These are phyloP conservation scores for Periophthalmodon schlosseri DNA, from an alignment of 2,113 vertebrate species.

Conservation along the genomic window DNA sequence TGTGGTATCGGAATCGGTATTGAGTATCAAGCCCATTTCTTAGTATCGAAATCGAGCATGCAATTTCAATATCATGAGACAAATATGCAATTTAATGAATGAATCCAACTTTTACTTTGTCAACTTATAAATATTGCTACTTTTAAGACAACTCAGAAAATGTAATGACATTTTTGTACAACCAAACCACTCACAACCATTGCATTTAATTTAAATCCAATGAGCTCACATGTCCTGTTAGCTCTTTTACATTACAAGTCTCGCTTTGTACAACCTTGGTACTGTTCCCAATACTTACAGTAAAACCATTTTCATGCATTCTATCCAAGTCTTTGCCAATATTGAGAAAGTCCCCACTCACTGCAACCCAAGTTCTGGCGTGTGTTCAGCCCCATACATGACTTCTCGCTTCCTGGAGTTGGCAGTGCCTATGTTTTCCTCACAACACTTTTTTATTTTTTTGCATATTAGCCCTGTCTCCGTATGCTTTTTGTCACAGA, in stretches of 20 bases:
- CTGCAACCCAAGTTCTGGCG: slow-evolving; percentile 43
- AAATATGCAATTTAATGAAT: too few species aligned
- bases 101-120: too few species aligned
- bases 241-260: background rate
- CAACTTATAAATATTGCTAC: background rate
- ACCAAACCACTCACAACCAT: background rate
- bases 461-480: slow-evolving; percentile 30
- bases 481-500: slow-evolving; percentile 44
- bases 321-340: slow-evolving; percentile 36
- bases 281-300: background rate
- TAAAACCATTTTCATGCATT: slow-evolving; percentile 24
- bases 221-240: background rate
- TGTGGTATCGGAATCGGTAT: too few species aligned
- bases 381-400: slow-evolving; percentile 40
- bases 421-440: slow-evolving; percentile 27
- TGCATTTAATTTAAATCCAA: background rate
- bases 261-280: background rate
- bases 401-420: slow-evolving; percentile 32
- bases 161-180: background rate
- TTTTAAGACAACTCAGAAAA: background rate
- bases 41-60: too few species aligned
- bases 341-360: slow-evolving; percentile 34
- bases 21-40: too few species aligned
- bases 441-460: slow-evolving; percentile 36
- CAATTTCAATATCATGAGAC: too few species aligned